phyloP scores from a whole-genome alignment of 2,113 vertebrate genomes.

The Petromus typicus region DNA sequence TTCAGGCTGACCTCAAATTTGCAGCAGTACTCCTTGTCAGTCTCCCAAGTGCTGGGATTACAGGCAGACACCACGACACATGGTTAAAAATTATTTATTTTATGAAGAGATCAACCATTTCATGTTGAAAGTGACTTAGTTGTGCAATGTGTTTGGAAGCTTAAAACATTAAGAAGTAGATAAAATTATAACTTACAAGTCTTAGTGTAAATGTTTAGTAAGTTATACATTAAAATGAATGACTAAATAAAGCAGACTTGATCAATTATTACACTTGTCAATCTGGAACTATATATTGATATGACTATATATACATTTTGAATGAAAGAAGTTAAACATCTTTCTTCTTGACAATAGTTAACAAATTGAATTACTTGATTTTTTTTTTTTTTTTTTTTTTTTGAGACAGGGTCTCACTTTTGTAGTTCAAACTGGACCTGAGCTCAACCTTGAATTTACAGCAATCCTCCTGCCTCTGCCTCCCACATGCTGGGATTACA shows the following conservation, averaged over 20 bases:
- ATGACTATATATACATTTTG: not conserved
- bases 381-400: too few species aligned
- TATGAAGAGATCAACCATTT: slow-evolving; percentile 38
- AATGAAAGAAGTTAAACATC: slow-evolving; percentile 30
- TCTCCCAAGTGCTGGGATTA: not conserved
- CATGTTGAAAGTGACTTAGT: slow-evolving; percentile 46
- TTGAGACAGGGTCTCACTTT: too few species aligned
- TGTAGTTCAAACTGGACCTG: too few species aligned
- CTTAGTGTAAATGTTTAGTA: slow-evolving; percentile 35
- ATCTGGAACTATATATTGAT: not conserved
- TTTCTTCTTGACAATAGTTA: slow-evolving; percentile 23
- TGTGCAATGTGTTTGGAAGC: not conserved
- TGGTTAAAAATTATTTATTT: not conserved
- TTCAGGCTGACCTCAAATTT: not conserved
- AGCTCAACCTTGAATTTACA: too few species aligned
- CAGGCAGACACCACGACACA: not conserved
- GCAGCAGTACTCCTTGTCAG: not conserved
- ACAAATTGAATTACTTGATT: slow-evolving; percentile 49
- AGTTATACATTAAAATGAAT: slow-evolving; percentile 7
- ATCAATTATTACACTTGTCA: not conserved
- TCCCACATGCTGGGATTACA: too few species aligned
- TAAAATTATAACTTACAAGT: not conserved
- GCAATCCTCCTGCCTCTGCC: too few species aligned
- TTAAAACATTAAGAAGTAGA: slow-evolving; percentile 10
- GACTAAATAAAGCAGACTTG: slow-evolving; percentile 8